Evolutionary conservation across 1,140 invertebrate species (phyloP).

Genomic region (Limonius californicus): DNA sequence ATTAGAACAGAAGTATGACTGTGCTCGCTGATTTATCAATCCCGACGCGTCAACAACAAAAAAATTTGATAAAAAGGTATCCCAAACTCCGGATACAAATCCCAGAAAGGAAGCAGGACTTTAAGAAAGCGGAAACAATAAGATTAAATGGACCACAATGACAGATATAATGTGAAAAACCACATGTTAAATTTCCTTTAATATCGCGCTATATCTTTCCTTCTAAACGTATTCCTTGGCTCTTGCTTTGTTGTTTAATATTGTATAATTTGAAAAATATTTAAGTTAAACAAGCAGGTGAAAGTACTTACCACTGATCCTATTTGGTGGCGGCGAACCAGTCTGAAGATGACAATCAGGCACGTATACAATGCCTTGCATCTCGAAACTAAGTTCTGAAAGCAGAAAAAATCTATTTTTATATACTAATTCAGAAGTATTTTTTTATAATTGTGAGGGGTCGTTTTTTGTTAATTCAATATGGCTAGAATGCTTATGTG

Average conservation of each 20-base stretch:
- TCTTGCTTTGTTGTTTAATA: too few species aligned
- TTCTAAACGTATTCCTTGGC: neutral
- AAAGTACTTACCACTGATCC: constrained; percentile 37
- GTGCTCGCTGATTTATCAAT: neutral
- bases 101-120: neutral
- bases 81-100: constrained; percentile 1
- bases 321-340: constrained; percentile 41
- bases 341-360: constrained; percentile 40
- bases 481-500: neutral
- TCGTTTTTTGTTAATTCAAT: too few species aligned
- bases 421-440: too few species aligned
- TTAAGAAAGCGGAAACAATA: constrained; percentile 30
- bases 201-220: neutral
- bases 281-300: neutral
- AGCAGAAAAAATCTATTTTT: constrained; percentile 29
- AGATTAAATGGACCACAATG: constrained; percentile 33
- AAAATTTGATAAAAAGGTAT: neutral
- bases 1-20: too few species aligned
- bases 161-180: constrained; percentile 26
- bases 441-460: neutral
- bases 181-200: constrained; percentile 19
- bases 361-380: constrained; percentile 45
- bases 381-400: constrained; percentile 41
- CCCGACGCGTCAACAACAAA: neutral
- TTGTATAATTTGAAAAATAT: neutral